Percentiles rank a stretch among this genome's conserved stretches.
phyloP scores from a whole-genome alignment of 1,140 invertebrate species.

The Galleria mellonella region DNA sequence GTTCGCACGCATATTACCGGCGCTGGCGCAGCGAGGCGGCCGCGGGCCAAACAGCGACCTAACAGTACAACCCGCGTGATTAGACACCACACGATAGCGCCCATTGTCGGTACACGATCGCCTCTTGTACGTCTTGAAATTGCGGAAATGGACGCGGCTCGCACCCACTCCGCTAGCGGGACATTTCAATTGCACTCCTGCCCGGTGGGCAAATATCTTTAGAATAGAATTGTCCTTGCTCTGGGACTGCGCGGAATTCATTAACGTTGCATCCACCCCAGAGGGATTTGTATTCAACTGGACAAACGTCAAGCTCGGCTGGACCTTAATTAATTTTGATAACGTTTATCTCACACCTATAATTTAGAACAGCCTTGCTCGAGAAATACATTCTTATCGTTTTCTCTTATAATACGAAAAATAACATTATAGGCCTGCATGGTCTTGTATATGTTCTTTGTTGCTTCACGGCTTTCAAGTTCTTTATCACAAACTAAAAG shows the following conservation, averaged over 20 bases:
- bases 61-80: slow-evolving; percentile 64
- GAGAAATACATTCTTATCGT: too few relatives aligned
- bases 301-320: background rate
- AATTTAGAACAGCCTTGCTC: too few relatives aligned
- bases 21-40: slow-evolving; percentile 24
- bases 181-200: slow-evolving; percentile 61
- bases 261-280: slow-evolving; percentile 6
- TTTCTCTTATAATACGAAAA: too few relatives aligned
- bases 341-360: too few relatives aligned
- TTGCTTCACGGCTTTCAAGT: background rate
- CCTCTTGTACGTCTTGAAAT: slow-evolving; percentile 58
- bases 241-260: slow-evolving; percentile 10
- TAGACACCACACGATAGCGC: slow-evolving; percentile 68
- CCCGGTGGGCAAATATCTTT: slow-evolving; percentile 28
- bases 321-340: slow-evolving; percentile 1
- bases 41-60: slow-evolving; percentile 42
- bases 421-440: too few relatives aligned
- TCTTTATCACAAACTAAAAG: background rate
- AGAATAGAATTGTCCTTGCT: slow-evolving; percentile 18
- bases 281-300: slow-evolving; percentile 1
- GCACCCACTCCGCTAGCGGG: slow-evolving; percentile 54
- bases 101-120: slow-evolving; percentile 70
- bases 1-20: slow-evolving; percentile 69
- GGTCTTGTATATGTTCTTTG: too few relatives aligned
- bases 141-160: slow-evolving; percentile 66